Conservation (phyloP, 2,797 vertebrate species). For the Notolepis coatsorum region DNA sequence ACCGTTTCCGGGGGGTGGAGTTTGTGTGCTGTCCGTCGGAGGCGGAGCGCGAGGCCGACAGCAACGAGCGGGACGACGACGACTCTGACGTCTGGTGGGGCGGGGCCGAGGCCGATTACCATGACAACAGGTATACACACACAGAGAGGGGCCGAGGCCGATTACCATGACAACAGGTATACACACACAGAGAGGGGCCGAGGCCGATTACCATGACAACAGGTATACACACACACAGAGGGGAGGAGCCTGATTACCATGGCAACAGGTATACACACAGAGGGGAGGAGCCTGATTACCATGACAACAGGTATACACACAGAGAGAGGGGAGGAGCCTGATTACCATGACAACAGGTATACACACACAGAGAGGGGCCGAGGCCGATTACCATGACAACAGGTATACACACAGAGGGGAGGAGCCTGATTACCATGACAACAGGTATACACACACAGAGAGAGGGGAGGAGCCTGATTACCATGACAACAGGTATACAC, state of each 20-base stretch:
- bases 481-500: no score
- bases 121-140: conserved; percentile 82
- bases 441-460: no score
- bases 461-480: no score
- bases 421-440: no score
- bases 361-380: not conserved
- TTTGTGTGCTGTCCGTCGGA: conserved; percentile 90
- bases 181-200: conserved; percentile 7
- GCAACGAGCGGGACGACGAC: conserved; percentile 84
- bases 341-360: no score
- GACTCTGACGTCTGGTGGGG: conserved; percentile 93
- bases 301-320: no score
- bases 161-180: not conserved
- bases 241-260: no score
- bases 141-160: not conserved
- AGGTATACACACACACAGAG: conserved; percentile 6
- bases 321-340: no score
- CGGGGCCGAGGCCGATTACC: conserved; percentile 87
- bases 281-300: no score
- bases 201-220: not conserved
- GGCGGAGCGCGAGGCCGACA: conserved; percentile 79
- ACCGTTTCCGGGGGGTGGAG: conserved; percentile 91
- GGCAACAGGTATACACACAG: no score
- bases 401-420: no score
- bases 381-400: no score